These are phyloP conservation scores for Simalia tracyae DNA, from an alignment of 2,797 vertebrate genomes.

Conservation along the genomic window DNA sequence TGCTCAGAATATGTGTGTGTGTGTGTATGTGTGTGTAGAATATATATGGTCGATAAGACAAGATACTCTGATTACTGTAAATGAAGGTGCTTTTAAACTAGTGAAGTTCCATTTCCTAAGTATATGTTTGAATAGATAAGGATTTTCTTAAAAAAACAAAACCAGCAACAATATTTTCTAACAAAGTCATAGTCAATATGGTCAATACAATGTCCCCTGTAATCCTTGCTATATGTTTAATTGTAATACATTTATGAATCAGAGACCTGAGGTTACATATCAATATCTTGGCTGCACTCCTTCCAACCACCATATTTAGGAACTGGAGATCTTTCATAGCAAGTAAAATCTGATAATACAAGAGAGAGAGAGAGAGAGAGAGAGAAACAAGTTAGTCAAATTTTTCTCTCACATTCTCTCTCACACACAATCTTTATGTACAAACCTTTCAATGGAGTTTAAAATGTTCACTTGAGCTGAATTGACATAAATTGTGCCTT, in stretches of 20 bases:
- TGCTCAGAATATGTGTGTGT: too few relatives aligned
- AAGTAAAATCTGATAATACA: background rate
- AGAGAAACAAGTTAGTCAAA: background rate
- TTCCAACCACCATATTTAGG: background rate
- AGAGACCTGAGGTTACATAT: slow-evolving; percentile 10
- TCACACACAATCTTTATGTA: background rate
- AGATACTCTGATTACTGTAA: background rate
- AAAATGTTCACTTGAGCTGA: slow-evolving; percentile 14
- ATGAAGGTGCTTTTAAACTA: background rate
- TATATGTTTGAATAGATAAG: too few relatives aligned
- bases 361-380: background rate
- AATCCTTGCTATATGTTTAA: slow-evolving; percentile 35
- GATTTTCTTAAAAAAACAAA: background rate
- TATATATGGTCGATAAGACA: background rate
- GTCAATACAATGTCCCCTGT: slow-evolving; percentile 39
- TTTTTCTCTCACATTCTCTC: too few relatives aligned
- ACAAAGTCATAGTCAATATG: slow-evolving; percentile 42
- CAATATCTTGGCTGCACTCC: background rate
- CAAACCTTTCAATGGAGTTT: slow-evolving; percentile 23
- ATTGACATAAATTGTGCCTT: slow-evolving; percentile 25
- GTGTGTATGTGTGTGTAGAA: background rate
- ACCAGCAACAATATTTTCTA: slow-evolving; percentile 45
- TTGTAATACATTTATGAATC: slow-evolving; percentile 31
- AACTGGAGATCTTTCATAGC: background rate
- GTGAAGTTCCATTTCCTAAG: too few relatives aligned